Conservation (phyloP, 2,797 vertebrate species). For the Schizothorax lantsangensis region DNA sequence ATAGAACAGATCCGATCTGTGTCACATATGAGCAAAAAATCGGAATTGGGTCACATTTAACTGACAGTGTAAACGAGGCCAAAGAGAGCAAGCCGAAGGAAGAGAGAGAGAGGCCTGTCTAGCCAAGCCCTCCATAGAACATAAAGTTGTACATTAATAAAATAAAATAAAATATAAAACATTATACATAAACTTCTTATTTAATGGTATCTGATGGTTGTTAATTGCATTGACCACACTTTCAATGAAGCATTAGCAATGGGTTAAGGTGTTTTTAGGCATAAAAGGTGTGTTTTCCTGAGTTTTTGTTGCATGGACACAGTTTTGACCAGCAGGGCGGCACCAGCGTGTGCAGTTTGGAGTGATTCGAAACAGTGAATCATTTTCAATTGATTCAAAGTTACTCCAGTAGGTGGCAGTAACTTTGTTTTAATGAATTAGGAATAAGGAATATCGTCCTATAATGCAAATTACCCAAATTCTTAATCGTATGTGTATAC, state of each 20-base stretch:
- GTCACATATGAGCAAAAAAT: too few relatives aligned
- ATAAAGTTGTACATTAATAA: background rate
- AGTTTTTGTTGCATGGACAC: background rate
- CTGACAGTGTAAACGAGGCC: too few relatives aligned
- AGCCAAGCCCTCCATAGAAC: too few relatives aligned
- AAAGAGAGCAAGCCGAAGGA: too few relatives aligned
- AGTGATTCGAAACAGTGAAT: background rate
- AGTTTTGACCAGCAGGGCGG: background rate
- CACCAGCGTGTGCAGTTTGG: background rate
- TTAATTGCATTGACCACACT: background rate
- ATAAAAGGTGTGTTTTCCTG: too few relatives aligned
- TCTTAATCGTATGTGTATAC: background rate
- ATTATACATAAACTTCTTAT: background rate
- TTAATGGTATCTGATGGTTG: background rate
- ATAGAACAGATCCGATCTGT: too few relatives aligned
- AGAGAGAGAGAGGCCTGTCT: too few relatives aligned
- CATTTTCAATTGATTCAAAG: background rate
- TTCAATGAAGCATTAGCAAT: background rate
- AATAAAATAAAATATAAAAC: background rate
- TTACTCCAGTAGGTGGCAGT: background rate
- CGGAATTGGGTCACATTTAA: too few relatives aligned
- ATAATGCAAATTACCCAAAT: background rate
- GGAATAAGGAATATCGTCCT: background rate
- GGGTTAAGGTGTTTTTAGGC: background rate
- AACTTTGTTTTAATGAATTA: background rate